These are phyloP conservation scores for Lota lota DNA, from an alignment of 2,113 vertebrate genomes.

Conservation along the genomic window DNA sequence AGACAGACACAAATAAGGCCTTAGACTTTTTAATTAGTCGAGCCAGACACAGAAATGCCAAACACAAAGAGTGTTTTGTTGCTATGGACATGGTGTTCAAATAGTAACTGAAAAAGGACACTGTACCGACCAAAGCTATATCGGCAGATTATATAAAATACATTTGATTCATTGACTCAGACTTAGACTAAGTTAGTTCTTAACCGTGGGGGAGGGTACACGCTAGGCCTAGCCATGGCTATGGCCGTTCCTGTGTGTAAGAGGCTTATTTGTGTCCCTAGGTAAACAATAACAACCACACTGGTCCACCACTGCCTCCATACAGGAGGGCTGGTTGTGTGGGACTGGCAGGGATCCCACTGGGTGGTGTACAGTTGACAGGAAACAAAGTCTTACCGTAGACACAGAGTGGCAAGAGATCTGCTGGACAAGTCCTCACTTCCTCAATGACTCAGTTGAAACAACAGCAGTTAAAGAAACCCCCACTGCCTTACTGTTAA, in stretches of 20 bases:
- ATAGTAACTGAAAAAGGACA: no score
- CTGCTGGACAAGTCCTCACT: slow-evolving; percentile 1
- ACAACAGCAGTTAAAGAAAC: background rate
- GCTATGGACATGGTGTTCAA: no score
- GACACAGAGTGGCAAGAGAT: background rate
- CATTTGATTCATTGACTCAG: no score
- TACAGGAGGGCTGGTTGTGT: slow-evolving; percentile 42
- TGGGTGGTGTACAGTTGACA: slow-evolving; percentile 56
- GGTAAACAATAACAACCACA: slow-evolving; percentile 47
- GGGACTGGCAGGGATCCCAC: slow-evolving; percentile 36
- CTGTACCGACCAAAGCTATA: no score
- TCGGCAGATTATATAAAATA: no score
- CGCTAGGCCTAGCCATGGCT: slow-evolving; percentile 46
- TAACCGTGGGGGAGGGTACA: background rate
- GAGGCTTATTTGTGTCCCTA: slow-evolving; percentile 44
- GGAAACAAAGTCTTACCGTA: slow-evolving; percentile 40
- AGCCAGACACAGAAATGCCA: slow-evolving; percentile 33
- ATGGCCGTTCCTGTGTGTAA: slow-evolving; percentile 62
- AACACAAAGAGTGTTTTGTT: slow-evolving; percentile 17
- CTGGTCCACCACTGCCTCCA: background rate
- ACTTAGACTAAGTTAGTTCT: no score
- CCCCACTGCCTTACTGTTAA: no score
- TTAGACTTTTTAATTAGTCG: slow-evolving; percentile 23
- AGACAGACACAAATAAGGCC: slow-evolving; percentile 56
- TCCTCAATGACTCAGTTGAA: slow-evolving; percentile 1